Evolutionary conservation across 2,113 vertebrate genomes (phyloP), one percentile per base, ranked within the genome.

Genomic region (Xiphophorus hellerii): DNA sequence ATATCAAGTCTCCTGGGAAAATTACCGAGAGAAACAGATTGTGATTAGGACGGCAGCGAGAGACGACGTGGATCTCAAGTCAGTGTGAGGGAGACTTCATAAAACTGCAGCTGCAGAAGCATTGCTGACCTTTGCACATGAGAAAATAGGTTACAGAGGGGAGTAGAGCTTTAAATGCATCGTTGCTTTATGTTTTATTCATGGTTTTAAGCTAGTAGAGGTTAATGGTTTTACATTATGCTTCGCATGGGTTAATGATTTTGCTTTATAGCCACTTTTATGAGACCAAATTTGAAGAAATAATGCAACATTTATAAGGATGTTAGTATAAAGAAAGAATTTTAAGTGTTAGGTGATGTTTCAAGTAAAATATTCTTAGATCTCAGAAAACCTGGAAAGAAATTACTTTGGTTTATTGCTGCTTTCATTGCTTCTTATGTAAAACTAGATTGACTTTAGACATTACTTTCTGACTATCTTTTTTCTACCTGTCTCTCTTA

Each of bases 151-250:
- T 66, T 77, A 64, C 64, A 48, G 44, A 31, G 63, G n/a, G 69
- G 73, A 82, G 39, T 15, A 15, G 79, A 82, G 68, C 63, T 78
- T 73, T 80, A 69, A 88, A 85, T 69, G 77, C 78, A 80, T 81
- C 78, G 68, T 10, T 80, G 74, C 42, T 51, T 84, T 33, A 80
- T 89, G 67, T 86, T 81, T 84, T 87, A 88, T 89, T 87, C 70
- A 88, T 79, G 60, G 39, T 11, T 62, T 65, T 20, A 71, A 72
- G 70, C 44, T 65, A 70, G 60, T 28, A 28, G 37, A 35, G 31
- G 79, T 78, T 86, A 80, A 84, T 80, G 72, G 76, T 62, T 83
- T 85, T 76, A 76, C 30, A 73, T 73, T 35, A 73, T 66, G 70
- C 44, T 67, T 68, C 31, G 37, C 15, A 14, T 31, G 25, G 30